These are phyloP conservation scores for Drosophila mettleri DNA, from an alignment of 2,888 invertebrate species.

Conservation along the genomic window DNA sequence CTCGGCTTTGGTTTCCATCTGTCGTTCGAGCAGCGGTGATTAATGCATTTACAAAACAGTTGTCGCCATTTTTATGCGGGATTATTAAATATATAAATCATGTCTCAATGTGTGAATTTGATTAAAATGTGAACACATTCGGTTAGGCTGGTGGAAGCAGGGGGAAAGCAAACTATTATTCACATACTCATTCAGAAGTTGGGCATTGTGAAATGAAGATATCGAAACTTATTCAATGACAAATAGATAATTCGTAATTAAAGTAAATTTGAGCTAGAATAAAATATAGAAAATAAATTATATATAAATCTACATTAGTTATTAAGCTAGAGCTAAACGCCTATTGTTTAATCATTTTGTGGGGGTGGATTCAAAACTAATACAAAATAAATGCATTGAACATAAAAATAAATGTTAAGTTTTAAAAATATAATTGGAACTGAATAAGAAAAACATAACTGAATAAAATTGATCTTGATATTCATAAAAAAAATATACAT, in stretches of 20 bases:
- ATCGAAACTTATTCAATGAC: not conserved
- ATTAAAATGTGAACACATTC: conserved; percentile 47
- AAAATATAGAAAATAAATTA: no score
- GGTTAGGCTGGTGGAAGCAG: no score
- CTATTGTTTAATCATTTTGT: no score
- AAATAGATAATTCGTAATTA: not conserved
- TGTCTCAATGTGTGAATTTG: conserved; percentile 63
- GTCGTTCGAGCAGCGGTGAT: conserved; percentile 51
- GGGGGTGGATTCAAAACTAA: no score
- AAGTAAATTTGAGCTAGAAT: no score
- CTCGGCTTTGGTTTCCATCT: conserved; percentile 26
- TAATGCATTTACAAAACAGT: conserved; percentile 78
- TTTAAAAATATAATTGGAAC: no score
- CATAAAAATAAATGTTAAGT: no score
- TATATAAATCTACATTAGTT: no score
- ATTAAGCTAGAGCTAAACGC: no score
- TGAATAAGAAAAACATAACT: no score
- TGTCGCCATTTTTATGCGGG: conserved; percentile 67
- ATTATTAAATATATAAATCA: conserved; percentile 63
- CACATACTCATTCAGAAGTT: conserved; percentile 3
- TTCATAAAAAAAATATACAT: not conserved
- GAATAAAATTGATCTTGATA: not conserved
- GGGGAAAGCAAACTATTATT: conserved; percentile 11
- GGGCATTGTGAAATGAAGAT: conserved; percentile 14
- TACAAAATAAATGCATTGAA: no score